These are phyloP conservation scores for Piprites chloris DNA, from an alignment of 2,113 vertebrate genomes.

Conservation along the genomic window DNA sequence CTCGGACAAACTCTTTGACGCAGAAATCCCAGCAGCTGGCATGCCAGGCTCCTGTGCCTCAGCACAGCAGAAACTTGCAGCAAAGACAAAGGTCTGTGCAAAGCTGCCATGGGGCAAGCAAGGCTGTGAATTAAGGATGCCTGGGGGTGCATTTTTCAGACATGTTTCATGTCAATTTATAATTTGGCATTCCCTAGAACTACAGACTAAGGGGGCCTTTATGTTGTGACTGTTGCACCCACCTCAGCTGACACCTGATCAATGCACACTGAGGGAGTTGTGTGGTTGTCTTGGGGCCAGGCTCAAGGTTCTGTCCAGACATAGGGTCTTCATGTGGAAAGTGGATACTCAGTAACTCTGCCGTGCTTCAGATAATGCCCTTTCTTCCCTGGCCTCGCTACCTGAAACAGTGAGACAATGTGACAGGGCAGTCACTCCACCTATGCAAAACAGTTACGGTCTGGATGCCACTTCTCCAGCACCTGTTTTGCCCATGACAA, in stretches of 20 bases:
- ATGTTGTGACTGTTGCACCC: background rate
- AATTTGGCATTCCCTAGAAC: background rate
- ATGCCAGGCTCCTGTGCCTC: accelerated
- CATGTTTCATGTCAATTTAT: background rate
- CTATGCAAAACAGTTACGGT: background rate
- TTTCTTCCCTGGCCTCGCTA: background rate
- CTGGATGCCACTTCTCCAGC: background rate
- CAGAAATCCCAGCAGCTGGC: accelerated
- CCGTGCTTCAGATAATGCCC: background rate
- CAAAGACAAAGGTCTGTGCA: background rate
- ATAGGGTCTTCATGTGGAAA: background rate
- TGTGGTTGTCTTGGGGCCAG: background rate
- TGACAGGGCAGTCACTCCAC: background rate
- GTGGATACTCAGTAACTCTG: background rate
- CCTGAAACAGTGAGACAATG: background rate
- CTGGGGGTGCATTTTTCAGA: background rate
- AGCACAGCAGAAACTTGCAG: background rate
- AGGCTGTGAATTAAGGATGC: background rate
- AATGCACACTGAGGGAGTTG: accelerated
- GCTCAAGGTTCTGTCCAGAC: background rate
- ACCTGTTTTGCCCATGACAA: background rate
- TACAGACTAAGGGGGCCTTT: background rate
- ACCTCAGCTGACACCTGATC: accelerated
- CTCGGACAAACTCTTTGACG: accelerated
- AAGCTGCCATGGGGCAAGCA: background rate